Percentiles rank a stretch among this genome's conserved stretches.
Evolutionary conservation across 1,140 invertebrate genomes (phyloP).

Genomic region (Drosophila nigrodunni): DNA sequence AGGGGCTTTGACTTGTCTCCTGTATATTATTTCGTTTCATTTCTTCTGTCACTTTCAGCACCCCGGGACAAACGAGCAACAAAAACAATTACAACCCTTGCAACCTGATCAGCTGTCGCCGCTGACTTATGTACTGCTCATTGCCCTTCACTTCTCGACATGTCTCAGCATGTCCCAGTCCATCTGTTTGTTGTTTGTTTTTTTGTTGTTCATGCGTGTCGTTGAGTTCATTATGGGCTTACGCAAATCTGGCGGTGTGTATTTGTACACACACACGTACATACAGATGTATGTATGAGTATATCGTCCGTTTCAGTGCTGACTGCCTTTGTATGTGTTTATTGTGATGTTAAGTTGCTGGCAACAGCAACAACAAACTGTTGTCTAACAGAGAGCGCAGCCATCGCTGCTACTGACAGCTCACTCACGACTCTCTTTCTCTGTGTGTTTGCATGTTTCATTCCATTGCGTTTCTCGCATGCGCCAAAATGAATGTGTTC

Average conservation of each 20-base stretch:
- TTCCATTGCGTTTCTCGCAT: constrained; percentile 35
- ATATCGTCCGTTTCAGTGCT: constrained; percentile 63
- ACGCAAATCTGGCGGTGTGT: constrained; percentile 24
- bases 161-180: not conserved
- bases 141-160: constrained; percentile 33
- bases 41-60: constrained; percentile 44
- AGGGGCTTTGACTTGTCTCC: constrained; percentile 9
- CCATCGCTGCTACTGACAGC: constrained; percentile 24
- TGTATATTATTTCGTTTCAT: constrained; percentile 47
- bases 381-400: constrained; percentile 58
- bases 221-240: constrained; percentile 75
- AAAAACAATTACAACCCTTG: constrained; percentile 63
- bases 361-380: constrained; percentile 65
- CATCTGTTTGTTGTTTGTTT: constrained; percentile 12
- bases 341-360: constrained; percentile 69
- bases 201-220: constrained; percentile 66
- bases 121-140: constrained; percentile 65
- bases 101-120: constrained; percentile 72
- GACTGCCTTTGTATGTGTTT: constrained; percentile 63
- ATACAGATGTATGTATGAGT: not conserved
- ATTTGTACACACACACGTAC: not conserved
- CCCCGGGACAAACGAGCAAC: constrained; percentile 16
- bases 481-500: constrained; percentile 1
- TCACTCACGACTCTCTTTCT: constrained; percentile 14
- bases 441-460: constrained; percentile 40